Percentiles rank a stretch among this genome's conserved stretches.
Conservation (phyloP, 2,888 invertebrate species). For the Apotomis betuletana region DNA sequence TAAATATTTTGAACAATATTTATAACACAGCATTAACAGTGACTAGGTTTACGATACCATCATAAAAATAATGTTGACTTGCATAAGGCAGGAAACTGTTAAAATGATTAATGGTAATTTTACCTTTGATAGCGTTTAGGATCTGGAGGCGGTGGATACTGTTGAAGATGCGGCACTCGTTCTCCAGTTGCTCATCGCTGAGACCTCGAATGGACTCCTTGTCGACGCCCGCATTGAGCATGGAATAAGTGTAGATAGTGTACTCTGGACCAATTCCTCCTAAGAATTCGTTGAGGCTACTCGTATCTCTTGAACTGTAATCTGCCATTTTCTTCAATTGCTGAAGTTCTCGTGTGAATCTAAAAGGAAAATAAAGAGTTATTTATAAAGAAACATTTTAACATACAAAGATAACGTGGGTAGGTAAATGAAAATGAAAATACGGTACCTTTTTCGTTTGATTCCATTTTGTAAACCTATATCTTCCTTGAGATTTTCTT, state of each 20-base stretch:
- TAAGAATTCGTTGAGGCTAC: constrained; percentile 94
- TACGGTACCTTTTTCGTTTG: constrained; percentile 90
- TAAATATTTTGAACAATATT: constrained; percentile 30
- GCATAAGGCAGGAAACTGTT: constrained; percentile 42
- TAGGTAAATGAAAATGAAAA: constrained; percentile 1
- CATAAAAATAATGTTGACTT: constrained; percentile 46
- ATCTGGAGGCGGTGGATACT: constrained; percentile 97
- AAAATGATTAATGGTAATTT: constrained; percentile 43
- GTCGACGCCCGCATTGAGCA: constrained; percentile 98
- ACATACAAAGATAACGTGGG: neutral
- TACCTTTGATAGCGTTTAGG: constrained; percentile 92
- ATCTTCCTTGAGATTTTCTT: constrained; percentile 95
- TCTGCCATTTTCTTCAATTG: constrained; percentile 98
- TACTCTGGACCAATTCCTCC: constrained; percentile 94
- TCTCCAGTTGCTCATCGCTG: constrained; percentile 94
- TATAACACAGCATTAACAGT: constrained; percentile 34
- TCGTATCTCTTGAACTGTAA: constrained; percentile 96
- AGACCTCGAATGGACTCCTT: constrained; percentile 92
- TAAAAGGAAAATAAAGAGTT: constrained; percentile 57
- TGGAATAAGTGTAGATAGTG: constrained; percentile 97
- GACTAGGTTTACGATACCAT: constrained; percentile 44
- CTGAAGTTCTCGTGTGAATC: constrained; percentile 96
- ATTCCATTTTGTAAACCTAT: constrained; percentile 97
- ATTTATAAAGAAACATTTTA: neutral
- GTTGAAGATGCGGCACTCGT: constrained; percentile 96